Conservation (phyloP, 23 tunicate species). For the Botrylloides violaceus region DNA sequence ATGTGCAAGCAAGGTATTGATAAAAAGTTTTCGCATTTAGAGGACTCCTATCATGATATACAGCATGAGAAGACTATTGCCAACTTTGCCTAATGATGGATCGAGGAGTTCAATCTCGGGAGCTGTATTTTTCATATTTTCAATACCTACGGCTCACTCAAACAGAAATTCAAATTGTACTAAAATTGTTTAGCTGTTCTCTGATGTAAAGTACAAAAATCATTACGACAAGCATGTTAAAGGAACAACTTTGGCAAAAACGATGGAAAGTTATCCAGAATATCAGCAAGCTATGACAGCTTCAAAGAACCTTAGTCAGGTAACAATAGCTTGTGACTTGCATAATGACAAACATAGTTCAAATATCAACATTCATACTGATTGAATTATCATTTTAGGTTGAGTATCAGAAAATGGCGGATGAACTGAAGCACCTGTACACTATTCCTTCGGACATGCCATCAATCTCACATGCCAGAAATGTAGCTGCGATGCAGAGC, state of each 20-base stretch:
- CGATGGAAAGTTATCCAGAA: constrained; percentile 75
- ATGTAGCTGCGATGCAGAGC: constrained; percentile 45
- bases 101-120: no score
- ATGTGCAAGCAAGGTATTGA: constrained; percentile 73
- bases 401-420: constrained; percentile 46
- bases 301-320: constrained; percentile 63
- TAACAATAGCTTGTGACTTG: constrained; percentile 10
- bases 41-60: no score
- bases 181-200: constrained; percentile 38
- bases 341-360: background rate
- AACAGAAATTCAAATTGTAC: background rate
- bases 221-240: constrained; percentile 63
- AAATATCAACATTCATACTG: no score
- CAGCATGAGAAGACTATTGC: no score
- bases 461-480: constrained; percentile 50
- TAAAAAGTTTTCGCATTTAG: no score
- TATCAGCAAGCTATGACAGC: constrained; percentile 72
- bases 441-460: constrained; percentile 81
- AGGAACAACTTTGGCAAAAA: constrained; percentile 44
- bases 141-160: no score
- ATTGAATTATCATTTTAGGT: constrained; percentile 33
- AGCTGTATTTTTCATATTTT: no score
- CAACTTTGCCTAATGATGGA: no score
- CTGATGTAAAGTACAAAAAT: constrained; percentile 44
- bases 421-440: constrained; percentile 26